Evolutionary conservation across 2,113 vertebrate genomes (phyloP), one percentile per base, ranked within the genome.

Genomic region (Caretta caretta): DNA sequence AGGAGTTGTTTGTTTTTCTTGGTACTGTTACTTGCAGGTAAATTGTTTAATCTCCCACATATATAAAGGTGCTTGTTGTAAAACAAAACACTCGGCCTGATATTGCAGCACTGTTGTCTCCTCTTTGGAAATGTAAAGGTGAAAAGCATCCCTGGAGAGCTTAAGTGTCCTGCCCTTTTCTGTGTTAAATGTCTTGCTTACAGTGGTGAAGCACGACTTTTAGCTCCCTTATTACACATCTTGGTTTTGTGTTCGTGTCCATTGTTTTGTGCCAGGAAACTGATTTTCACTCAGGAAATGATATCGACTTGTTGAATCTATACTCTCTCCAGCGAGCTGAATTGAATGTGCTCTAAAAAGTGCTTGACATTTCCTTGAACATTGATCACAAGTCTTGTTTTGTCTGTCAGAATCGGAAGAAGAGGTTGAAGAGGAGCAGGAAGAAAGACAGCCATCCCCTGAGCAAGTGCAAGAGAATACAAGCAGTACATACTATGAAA

Each of bases 381-480:
- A 24, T 88, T 80, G 14, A 5, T 56, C 35, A 83, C 80, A 50
- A 75, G 20, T 92, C 83, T 22, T 95, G 6, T 97, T 25, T 93
- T 95, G 82, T 89, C 8, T 87, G 16, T 94, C 93, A 99, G 99
- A 99, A 96, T 99, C 99, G 51, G 99, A 99, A 96, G 99, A 99
- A 95, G 99, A 99, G 96, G 99, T 99, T 84, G 99, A 99, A 96
- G 99, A 99, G 93, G 99, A 99, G 84, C 98, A 98, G 92, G 99
- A 99, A 97, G 99, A 99, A 97, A 98, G 99, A 76, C 99, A 98
- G 31, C 98, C 98, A 1, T 99, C 99, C 42, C 99, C 99, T 91
- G 99, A 99, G 86, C 99, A 99, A 20, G 98, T 99, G 84, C 99
- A 99, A 96, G 99, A 99, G 95, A 99, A 98, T 56, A 92, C 99